phyloP scores from a whole-genome alignment of 2,113 vertebrate genomes.

The Oreocharis arfaki region DNA sequence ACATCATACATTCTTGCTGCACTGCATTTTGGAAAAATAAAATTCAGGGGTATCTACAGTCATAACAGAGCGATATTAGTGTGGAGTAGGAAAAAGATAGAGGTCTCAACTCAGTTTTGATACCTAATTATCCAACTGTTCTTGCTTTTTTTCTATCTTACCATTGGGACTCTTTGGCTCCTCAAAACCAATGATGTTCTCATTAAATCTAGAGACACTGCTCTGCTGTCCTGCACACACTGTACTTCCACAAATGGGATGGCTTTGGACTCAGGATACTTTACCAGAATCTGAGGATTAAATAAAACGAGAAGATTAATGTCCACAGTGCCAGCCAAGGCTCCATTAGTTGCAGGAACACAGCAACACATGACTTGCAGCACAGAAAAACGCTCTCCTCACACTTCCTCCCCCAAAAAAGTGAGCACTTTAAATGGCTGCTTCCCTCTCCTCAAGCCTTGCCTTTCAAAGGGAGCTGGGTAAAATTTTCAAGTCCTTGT shows the following conservation, averaged over 20 bases:
- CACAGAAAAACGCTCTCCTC: neutral
- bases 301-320: neutral
- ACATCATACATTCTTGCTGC: neutral
- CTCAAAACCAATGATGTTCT: neutral
- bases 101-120: neutral
- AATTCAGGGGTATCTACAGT: neutral
- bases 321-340: neutral
- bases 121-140: neutral
- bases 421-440: neutral
- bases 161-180: neutral
- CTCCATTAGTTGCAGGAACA: neutral
- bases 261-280: neutral
- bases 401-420: rapidly evolving
- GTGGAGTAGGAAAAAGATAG: neutral
- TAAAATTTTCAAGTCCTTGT: neutral
- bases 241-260: neutral
- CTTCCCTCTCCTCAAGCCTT: neutral
- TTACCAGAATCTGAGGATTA: neutral
- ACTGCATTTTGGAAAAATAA: neutral
- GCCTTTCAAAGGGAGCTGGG: neutral
- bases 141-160: neutral
- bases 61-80: neutral
- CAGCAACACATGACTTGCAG: neutral
- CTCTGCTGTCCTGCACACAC: neutral
- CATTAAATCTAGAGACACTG: neutral